Conservation (phyloP, 2,888 invertebrate genomes). For the Augiades crinisus region DNA sequence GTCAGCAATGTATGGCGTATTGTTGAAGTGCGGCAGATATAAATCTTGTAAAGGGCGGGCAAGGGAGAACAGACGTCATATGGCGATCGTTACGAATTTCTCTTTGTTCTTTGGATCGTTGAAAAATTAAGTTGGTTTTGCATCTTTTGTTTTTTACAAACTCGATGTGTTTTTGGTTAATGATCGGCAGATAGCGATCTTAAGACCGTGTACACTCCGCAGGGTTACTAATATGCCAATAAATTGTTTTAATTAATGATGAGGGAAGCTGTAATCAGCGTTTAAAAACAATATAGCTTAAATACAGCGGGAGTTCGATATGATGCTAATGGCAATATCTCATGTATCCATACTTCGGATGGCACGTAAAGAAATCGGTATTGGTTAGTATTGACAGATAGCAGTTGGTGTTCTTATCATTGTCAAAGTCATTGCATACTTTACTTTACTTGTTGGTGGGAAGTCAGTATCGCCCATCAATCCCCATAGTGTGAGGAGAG, state of each 20-base stretch:
- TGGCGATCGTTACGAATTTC: conserved; percentile 65
- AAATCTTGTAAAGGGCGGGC: conserved; percentile 62
- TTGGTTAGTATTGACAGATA: too few species aligned
- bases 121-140: conserved; percentile 37
- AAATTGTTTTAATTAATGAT: conserved; percentile 22
- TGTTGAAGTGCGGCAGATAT: conserved; percentile 44
- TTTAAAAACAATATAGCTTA: too few species aligned
- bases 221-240: conserved; percentile 24
- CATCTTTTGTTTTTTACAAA: conserved; percentile 32
- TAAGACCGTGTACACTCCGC: conserved; percentile 20
- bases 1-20: conserved; percentile 44
- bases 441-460: too few species aligned
- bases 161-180: conserved; percentile 23
- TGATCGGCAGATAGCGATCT: conserved; percentile 25
- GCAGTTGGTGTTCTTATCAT: too few species aligned
- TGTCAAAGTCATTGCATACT: too few species aligned
- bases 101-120: conserved; percentile 69
- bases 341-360: too few species aligned
- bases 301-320: too few species aligned
- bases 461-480: too few species aligned
- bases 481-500: too few species aligned
- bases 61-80: conserved; percentile 64
- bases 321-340: too few species aligned
- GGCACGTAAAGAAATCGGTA: too few species aligned
- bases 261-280: neutral